Percentiles rank a stretch among this genome's conserved stretches.
Evolutionary conservation across 2,113 vertebrate species (phyloP).

Genomic region (Leptobrachium leishanense): DNA sequence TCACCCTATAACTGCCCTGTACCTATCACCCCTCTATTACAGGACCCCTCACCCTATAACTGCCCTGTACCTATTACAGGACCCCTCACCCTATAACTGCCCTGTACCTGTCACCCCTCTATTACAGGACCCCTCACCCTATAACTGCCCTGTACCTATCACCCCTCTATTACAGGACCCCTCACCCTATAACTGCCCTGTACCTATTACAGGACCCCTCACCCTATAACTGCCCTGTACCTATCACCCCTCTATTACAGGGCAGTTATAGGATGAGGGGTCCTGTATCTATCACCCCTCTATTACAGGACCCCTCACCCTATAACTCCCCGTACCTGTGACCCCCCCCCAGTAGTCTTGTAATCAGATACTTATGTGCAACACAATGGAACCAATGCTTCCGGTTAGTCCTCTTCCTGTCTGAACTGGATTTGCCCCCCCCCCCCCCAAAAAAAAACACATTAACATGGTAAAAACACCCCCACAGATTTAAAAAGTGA

Average conservation of each 20-base stretch:
- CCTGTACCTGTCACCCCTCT: no score
- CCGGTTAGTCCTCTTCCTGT: background rate
- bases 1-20: no score
- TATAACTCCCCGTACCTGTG: background rate
- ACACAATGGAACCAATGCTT: background rate
- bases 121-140: no score
- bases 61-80: no score
- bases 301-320: slow-evolving; percentile 1
- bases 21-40: no score
- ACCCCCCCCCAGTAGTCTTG: background rate
- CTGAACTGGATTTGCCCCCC: background rate
- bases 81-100: no score
- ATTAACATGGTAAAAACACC: no score
- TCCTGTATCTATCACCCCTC: background rate
- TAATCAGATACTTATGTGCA: background rate
- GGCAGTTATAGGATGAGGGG: background rate
- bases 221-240: background rate
- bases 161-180: background rate
- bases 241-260: background rate
- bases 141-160: background rate
- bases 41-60: no score
- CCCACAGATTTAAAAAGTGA: no score
- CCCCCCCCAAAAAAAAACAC: background rate
- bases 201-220: background rate
- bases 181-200: background rate